These are phyloP conservation scores for Artemia sinica DNA, from an alignment of 2,888 invertebrate species.

Conservation along the genomic window DNA sequence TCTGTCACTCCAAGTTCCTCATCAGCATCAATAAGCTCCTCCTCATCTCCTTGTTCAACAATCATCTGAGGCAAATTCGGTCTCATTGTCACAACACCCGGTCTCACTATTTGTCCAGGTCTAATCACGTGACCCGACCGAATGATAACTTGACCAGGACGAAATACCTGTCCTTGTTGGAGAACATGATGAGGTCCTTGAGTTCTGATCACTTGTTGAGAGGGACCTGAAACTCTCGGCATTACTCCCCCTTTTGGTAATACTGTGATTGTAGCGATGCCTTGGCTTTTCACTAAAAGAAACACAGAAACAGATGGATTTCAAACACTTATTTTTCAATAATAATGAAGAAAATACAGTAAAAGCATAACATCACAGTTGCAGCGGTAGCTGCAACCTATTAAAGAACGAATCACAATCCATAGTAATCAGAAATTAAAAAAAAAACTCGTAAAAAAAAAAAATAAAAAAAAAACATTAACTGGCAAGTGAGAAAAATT, in stretches of 20 bases:
- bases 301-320: no score
- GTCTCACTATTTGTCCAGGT: constrained; percentile 3
- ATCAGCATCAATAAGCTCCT: constrained; percentile 69
- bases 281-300: neutral
- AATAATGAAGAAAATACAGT: no score
- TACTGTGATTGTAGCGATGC: constrained; percentile 5
- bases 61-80: neutral
- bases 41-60: constrained; percentile 28
- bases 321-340: no score
- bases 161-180: no score
- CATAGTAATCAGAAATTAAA: no score
- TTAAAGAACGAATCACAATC: no score
- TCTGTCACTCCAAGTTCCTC: constrained; percentile 96
- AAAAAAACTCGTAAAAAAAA: no score
- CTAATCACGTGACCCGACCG: neutral
- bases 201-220: neutral
- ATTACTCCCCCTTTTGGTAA: neutral
- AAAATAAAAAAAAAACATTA: no score
- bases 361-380: no score
- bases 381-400: no score
- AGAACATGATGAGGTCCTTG: no score
- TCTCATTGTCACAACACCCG: neutral
- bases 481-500: no score
- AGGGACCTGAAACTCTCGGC: neutral
- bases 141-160: neutral